A percentile compares a stretch with the other conserved stretches of the same genome.
These are phyloP conservation scores for Tanaodytes sp. DNA, from an alignment of 2,888 invertebrate species.

Conservation along the genomic window DNA sequence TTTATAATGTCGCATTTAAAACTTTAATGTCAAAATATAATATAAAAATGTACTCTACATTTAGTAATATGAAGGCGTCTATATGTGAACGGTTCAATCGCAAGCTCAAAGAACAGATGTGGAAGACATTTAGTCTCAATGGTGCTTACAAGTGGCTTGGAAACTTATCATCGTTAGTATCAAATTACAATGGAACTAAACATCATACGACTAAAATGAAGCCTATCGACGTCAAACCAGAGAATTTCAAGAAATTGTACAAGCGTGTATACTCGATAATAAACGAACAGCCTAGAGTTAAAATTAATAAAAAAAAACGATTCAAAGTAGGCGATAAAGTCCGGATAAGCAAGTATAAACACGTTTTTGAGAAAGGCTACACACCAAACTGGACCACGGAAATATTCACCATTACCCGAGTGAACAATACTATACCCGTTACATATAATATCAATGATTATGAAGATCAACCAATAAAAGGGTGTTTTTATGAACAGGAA, in stretches of 20 bases:
- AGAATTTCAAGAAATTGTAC: slow-evolving; percentile 9
- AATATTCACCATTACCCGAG: slow-evolving; percentile 9
- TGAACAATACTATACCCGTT: slow-evolving; percentile 21
- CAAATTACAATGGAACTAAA: slow-evolving; percentile 17
- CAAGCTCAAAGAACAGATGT: slow-evolving; percentile 14
- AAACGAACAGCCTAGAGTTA: too few relatives aligned
- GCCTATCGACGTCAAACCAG: slow-evolving; percentile 22
- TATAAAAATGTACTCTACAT: slow-evolving; percentile 25
- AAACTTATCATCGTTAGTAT: slow-evolving; percentile 8
- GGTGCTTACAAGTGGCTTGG: slow-evolving; percentile 9
- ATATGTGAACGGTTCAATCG: slow-evolving; percentile 28
- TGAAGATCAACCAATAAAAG: slow-evolving; percentile 13
- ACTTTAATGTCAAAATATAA: slow-evolving; percentile 25
- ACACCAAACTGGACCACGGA: slow-evolving; percentile 22
- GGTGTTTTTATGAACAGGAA: slow-evolving; percentile 21
- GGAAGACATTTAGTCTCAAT: slow-evolving; percentile 11
- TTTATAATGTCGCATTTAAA: slow-evolving; percentile 25
- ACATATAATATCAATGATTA: slow-evolving; percentile 26
- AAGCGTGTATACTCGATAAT: not conserved
- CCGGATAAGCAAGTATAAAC: slow-evolving; percentile 20
- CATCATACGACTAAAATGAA: slow-evolving; percentile 28
- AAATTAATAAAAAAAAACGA: slow-evolving; percentile 6
- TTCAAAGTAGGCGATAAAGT: slow-evolving; percentile 18
- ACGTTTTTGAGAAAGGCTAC: slow-evolving; percentile 22
- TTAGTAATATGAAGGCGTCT: slow-evolving; percentile 27